These are phyloP conservation scores for Lates japonicus DNA, from an alignment of 2,797 vertebrate species.

Conservation along the genomic window DNA sequence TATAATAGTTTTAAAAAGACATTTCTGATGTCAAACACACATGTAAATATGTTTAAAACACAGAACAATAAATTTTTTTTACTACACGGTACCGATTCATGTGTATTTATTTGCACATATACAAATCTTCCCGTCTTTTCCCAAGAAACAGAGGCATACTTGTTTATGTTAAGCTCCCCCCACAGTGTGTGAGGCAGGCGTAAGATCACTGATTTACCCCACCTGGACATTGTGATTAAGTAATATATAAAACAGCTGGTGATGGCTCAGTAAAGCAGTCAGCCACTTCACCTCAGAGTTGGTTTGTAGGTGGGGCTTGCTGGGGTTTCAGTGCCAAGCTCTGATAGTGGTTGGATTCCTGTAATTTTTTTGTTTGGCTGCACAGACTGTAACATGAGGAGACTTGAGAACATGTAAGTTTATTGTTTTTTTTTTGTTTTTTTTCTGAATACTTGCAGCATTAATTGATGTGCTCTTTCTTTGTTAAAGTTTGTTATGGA, in stretches of 20 bases:
- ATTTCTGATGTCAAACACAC: background rate
- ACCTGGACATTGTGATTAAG: constrained; percentile 57
- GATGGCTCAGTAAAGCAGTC: background rate
- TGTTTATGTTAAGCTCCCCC: background rate
- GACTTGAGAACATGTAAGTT: constrained; percentile 68
- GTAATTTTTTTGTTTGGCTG: constrained; percentile 27
- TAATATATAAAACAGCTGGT: constrained; percentile 60
- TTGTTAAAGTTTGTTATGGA: constrained; percentile 73
- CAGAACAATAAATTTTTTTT: constrained; percentile 49
- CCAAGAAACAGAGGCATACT: background rate
- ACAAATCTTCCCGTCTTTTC: background rate
- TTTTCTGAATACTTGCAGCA: accelerated
- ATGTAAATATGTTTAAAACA: constrained; percentile 19
- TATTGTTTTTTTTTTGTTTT: accelerated
- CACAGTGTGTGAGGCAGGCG: background rate
- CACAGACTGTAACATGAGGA: constrained; percentile 61
- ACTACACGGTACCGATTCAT: background rate
- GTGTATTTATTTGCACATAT: background rate
- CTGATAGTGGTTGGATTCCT: constrained; percentile 29
- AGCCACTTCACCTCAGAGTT: constrained; percentile 39
- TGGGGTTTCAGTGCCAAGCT: constrained; percentile 29
- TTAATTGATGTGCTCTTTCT: background rate
- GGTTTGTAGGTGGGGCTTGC: constrained; percentile 24
- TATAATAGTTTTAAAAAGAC: background rate
- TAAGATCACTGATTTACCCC: constrained; percentile 35